Evolutionary conservation across 2,113 vertebrate species (phyloP).

Genomic region (Poecile atricapillus): DNA sequence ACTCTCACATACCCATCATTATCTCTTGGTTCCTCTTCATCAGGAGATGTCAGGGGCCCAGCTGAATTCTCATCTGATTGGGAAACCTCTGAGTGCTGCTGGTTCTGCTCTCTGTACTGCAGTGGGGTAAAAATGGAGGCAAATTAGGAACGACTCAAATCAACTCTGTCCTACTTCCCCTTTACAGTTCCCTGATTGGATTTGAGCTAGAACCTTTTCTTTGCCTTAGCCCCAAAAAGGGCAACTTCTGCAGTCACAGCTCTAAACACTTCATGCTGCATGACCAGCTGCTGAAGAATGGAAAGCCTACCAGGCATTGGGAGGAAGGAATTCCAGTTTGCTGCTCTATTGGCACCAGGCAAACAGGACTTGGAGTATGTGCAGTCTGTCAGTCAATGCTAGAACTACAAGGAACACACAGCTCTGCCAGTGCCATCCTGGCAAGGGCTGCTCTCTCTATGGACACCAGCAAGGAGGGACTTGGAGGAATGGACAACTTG

Average conservation of each 20-base stretch:
- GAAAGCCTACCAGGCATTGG: too few species aligned
- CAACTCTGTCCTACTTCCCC: too few species aligned
- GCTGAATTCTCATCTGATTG: not conserved
- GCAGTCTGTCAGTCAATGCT: not conserved
- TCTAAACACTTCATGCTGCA: too few species aligned
- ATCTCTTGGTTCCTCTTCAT: not conserved
- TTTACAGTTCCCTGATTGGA: too few species aligned
- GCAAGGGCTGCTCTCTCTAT: too few species aligned
- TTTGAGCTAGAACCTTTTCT: too few species aligned
- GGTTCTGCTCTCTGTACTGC: not conserved
- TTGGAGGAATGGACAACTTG: not conserved
- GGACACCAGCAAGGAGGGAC: not conserved
- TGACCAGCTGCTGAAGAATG: too few species aligned
- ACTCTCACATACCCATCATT: not conserved
- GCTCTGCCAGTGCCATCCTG: too few species aligned
- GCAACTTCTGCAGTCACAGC: too few species aligned
- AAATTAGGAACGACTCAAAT: not conserved
- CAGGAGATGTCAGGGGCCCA: not conserved
- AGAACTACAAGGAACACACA: not conserved
- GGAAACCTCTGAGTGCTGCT: not conserved
- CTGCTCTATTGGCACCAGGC: not conserved
- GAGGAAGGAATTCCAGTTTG: not conserved
- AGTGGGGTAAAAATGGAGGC: not conserved
- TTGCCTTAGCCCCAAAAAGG: too few species aligned
- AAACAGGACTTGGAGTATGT: not conserved